phyloP scores from a whole-genome alignment of 2,888 invertebrate genomes.

The Nemoura dubitans region DNA sequence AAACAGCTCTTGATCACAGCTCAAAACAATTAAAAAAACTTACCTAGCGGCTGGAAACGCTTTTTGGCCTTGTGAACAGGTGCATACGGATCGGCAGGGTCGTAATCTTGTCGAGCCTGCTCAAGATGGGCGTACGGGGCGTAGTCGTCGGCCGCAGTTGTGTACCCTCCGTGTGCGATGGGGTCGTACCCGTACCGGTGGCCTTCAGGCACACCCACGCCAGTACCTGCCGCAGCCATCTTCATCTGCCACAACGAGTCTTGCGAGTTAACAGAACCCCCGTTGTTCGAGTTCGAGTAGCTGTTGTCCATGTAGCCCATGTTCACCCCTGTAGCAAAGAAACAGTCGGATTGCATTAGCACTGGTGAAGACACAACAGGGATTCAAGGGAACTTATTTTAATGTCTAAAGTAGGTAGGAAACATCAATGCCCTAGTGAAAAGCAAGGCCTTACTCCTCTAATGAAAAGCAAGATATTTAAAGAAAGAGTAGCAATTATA shows the following conservation, averaged over 20 bases:
- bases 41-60: conserved; percentile 86
- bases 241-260: conserved; percentile 95
- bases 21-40: conserved; percentile 58
- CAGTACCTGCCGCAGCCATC: conserved; percentile 79
- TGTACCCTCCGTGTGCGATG: conserved; percentile 83
- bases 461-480: too few species aligned
- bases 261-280: conserved; percentile 94
- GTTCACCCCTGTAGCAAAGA: conserved; percentile 74
- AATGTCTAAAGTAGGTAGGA: too few species aligned
- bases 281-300: conserved; percentile 92
- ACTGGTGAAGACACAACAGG: background rate
- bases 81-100: conserved; percentile 83
- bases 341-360: too few species aligned
- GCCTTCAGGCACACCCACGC: conserved; percentile 62
- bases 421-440: too few species aligned
- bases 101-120: conserved; percentile 85
- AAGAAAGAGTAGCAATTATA: too few species aligned
- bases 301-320: conserved; percentile 92
- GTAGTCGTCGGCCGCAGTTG: conserved; percentile 79
- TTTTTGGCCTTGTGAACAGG: conserved; percentile 91
- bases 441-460: too few species aligned
- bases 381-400: too few species aligned
- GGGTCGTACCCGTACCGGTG: conserved; percentile 72
- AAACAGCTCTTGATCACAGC: too few species aligned
- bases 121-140: conserved; percentile 83